Evolutionary conservation across 2,888 invertebrate species (phyloP).

Genomic region (Crossocerus cetratus): DNA sequence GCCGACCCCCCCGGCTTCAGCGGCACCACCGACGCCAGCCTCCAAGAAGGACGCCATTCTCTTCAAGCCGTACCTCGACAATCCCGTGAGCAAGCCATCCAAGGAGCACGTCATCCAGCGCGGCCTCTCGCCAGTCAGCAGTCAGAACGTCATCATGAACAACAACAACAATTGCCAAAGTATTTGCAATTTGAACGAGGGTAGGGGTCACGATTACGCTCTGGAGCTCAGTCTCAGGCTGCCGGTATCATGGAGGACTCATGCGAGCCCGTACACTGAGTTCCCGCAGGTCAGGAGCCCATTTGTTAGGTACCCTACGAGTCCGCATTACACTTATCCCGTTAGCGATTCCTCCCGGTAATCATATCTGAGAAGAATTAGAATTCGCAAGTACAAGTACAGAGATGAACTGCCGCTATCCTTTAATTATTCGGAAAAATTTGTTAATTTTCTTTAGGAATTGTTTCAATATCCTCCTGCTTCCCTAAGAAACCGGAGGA

Average conservation of each 20-base stretch:
- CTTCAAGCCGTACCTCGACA: slow-evolving; percentile 87
- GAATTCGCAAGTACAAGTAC: neutral
- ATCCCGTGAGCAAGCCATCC: slow-evolving; percentile 79
- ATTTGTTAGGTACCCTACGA: slow-evolving; percentile 73
- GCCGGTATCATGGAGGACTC: slow-evolving; percentile 67
- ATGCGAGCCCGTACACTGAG: slow-evolving; percentile 53
- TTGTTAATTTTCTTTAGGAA: too few species aligned
- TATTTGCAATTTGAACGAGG: slow-evolving; percentile 69
- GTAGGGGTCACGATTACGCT: slow-evolving; percentile 61
- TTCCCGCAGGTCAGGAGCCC: slow-evolving; percentile 68
- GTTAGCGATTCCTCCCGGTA: neutral
- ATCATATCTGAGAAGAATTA: neutral
- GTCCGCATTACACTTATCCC: slow-evolving; percentile 63
- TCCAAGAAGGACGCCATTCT: slow-evolving; percentile 84
- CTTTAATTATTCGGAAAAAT: neutral
- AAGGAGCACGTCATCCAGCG: slow-evolving; percentile 48
- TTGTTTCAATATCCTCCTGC: too few species aligned
- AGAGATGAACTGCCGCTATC: neutral
- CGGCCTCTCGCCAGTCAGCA: slow-evolving; percentile 44
- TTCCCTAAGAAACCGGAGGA: too few species aligned
- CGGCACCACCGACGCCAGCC: slow-evolving; percentile 65
- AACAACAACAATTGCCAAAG: slow-evolving; percentile 69
- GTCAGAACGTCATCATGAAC: slow-evolving; percentile 48
- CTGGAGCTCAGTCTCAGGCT: slow-evolving; percentile 69
- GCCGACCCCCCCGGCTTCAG: slow-evolving; percentile 55